Base-by-base conservation (phyloP, 2,113 vertebrate species). In the Seriola dumerili region DNA sequence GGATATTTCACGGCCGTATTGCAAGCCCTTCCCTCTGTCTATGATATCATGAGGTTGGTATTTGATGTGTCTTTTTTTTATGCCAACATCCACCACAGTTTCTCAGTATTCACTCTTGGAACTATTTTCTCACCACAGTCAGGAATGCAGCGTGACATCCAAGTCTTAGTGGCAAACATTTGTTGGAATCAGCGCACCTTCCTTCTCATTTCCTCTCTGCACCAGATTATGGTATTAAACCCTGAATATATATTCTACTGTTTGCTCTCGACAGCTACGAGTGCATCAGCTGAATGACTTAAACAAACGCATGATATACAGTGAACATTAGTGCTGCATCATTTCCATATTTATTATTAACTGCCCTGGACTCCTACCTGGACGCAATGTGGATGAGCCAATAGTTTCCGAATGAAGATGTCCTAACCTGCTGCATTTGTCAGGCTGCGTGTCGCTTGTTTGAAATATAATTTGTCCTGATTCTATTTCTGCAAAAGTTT, bases 61-160 rank as follows among this genome's bases (percentile, higher is more conserved):
- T 72, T 66, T 50, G 25, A n/a, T 59, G 63, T 58, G 36, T n/a
- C 29, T 44, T 50, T 50, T 67, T 23, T 42, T 17, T 11, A 34
- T 0, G 5, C 42, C 71, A 59, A 14, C 34, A 40, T 36, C 58
- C 32, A 82, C 29, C n/a, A 21, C 23, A 58, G 19, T 65, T 46
- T 77, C 16, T 64, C 54, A 42, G 59, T 81, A 29, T 67, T 61
- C 46, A 71, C 6, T n/a, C 55, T 50, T 59, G 46, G 59, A 76
- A 44, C 50, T 44, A 52, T 78, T 84, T 80, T 74, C 74, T 80
- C 66, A 68, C 55, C 67, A 50, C 80, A 70, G 72, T 70, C 76
- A 79, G 76, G 80, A 88, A 88, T 85, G 76, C 42, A 63, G 65
- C 40, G 23, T 61, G 36, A 58, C 55, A 44, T 71, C 78, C 79